Conservation (phyloP, 1,140 invertebrate genomes). For the Drosophila funebris region DNA sequence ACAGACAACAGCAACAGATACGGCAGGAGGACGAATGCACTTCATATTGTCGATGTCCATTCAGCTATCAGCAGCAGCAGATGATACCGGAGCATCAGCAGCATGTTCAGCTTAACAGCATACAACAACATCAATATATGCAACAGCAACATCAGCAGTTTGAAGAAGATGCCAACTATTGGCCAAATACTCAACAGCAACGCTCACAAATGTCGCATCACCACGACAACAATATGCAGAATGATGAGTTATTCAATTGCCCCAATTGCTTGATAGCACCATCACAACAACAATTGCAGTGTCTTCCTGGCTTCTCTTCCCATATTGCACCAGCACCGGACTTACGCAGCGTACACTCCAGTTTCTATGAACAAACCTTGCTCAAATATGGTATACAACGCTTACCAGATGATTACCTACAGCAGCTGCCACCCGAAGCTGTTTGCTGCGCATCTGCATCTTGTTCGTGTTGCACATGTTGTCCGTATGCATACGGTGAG, state of each 20-base stretch:
- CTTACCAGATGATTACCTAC: slow-evolving; percentile 3
- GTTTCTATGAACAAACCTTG: slow-evolving; percentile 45
- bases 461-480: background rate
- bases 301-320: background rate
- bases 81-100: background rate
- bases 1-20: background rate
- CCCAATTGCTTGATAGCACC: background rate
- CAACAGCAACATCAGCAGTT: background rate
- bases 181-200: background rate
- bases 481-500: background rate
- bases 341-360: background rate
- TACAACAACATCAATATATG: background rate
- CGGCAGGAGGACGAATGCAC: no score
- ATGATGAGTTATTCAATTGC: background rate
- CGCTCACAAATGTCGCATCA: background rate
- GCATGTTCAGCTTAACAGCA: background rate
- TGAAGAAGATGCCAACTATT: background rate
- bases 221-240: background rate
- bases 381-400: slow-evolving; percentile 39
- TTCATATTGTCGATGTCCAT: no score
- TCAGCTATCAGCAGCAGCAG: background rate
- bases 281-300: background rate
- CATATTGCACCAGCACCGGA: background rate
- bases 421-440: background rate
- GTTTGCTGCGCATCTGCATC: background rate